Conservation (phyloP, 2,113 vertebrate species). For the Bubo blakistoni region DNA sequence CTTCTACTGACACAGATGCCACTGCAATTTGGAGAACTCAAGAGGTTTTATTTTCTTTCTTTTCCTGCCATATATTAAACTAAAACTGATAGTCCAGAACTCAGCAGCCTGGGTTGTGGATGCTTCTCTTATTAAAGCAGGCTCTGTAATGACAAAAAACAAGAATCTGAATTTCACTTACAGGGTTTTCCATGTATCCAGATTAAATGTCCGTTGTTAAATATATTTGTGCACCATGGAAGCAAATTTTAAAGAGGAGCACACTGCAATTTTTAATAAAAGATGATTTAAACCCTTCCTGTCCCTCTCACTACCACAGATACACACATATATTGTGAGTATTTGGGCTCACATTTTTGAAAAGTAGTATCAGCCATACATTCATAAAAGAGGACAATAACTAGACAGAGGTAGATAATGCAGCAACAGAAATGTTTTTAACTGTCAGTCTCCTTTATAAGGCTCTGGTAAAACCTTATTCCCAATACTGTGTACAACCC, state of each 20-base stretch:
- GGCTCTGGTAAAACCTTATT: not conserved
- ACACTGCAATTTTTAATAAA: not conserved
- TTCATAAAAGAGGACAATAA: not conserved
- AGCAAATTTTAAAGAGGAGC: not conserved
- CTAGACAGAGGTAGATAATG: not conserved
- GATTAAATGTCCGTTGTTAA: not conserved
- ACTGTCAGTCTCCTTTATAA: not conserved
- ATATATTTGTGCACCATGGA: not conserved
- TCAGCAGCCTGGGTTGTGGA: not conserved
- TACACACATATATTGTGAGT: not conserved
- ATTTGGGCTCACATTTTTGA: not conserved
- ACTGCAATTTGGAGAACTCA: not conserved
- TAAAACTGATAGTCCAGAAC: not conserved
- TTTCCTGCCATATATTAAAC: not conserved
- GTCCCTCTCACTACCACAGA: not conserved
- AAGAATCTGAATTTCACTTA: not conserved
- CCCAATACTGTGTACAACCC: not conserved
- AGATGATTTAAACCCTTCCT: not conserved
- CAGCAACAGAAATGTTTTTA: not conserved
- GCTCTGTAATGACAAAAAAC: not conserved
- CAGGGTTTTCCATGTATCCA: not conserved
- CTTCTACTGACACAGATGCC: constrained; percentile 1
- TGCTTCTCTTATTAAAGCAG: not conserved
- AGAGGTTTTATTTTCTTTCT: not conserved
- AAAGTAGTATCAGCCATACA: not conserved